Conservation (phyloP, 2,888 invertebrate genomes). For the Rapana venosa region DNA sequence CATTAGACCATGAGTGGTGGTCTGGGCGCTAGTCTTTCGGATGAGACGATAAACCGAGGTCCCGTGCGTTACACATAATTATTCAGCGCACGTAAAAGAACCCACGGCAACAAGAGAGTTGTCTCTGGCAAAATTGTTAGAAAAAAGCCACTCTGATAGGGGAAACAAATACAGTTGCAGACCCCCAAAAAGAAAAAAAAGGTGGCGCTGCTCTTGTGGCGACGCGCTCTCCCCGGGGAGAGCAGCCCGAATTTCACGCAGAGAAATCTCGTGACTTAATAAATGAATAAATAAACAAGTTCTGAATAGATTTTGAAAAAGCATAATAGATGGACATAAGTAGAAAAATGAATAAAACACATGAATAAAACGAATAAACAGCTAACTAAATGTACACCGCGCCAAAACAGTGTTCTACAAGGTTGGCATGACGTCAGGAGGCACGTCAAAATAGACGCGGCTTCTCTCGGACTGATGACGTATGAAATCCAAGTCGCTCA, state of each 20-base stretch:
- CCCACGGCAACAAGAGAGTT: no score
- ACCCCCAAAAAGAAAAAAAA: no score
- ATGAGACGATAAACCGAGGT: no score
- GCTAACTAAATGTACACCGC: neutral
- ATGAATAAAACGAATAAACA: neutral
- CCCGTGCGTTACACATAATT: no score
- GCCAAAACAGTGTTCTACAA: neutral
- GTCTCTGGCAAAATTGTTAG: no score
- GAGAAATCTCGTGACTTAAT: neutral
- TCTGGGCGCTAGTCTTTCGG: no score
- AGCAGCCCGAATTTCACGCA: no score
- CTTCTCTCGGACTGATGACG: constrained; percentile 84
- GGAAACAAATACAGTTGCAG: neutral
- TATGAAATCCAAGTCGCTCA: constrained; percentile 84
- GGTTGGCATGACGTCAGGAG: constrained; percentile 74
- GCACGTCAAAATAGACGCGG: constrained; percentile 88
- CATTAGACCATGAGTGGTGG: no score
- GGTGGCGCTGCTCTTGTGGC: no score
- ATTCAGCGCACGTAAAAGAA: no score
- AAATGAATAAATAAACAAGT: neutral
- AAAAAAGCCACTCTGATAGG: no score
- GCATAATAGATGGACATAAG: neutral
- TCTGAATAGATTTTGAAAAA: neutral
- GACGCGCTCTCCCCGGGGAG: no score
- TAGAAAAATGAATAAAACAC: neutral